Conservation (phyloP, 2,113 vertebrate genomes). For the Beaufortia kweichowensis region DNA sequence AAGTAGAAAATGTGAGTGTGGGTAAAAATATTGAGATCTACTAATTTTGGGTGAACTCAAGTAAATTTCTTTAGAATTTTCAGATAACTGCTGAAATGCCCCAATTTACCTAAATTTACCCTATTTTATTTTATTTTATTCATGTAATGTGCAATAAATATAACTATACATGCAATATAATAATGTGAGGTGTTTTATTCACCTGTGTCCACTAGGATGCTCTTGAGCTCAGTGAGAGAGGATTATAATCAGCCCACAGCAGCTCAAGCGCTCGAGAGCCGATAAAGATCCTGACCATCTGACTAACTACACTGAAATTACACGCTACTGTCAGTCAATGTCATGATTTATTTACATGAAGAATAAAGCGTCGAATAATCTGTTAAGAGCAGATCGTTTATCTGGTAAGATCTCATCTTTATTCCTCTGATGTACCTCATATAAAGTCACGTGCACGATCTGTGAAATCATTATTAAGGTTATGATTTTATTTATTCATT, state of each 20-base stretch:
- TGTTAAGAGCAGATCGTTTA: neutral
- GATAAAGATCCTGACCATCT: neutral
- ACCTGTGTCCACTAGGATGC: constrained; percentile 55
- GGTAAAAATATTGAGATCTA: no score
- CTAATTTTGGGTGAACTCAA: no score
- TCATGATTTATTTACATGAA: neutral
- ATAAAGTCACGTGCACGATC: neutral
- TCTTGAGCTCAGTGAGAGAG: constrained; percentile 43
- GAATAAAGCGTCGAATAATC: neutral
- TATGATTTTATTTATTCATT: neutral
- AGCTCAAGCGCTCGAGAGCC: constrained; percentile 25
- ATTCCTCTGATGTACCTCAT: neutral
- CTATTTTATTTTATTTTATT: no score
- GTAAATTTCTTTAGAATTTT: no score
- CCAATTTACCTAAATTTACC: no score
- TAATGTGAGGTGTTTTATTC: constrained; percentile 39
- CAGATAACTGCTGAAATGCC: no score
- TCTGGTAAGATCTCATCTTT: constrained; percentile 35
- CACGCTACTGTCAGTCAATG: neutral
- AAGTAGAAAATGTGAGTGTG: no score
- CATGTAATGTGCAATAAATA: no score
- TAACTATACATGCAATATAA: no score
- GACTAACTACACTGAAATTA: neutral
- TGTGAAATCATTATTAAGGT: no score
- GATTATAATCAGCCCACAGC: constrained; percentile 18